A percentile compares a stretch with the other conserved stretches of the same genome.
phyloP scores from a whole-genome alignment of 2,113 vertebrate genomes.

The Talpa occidentalis region DNA sequence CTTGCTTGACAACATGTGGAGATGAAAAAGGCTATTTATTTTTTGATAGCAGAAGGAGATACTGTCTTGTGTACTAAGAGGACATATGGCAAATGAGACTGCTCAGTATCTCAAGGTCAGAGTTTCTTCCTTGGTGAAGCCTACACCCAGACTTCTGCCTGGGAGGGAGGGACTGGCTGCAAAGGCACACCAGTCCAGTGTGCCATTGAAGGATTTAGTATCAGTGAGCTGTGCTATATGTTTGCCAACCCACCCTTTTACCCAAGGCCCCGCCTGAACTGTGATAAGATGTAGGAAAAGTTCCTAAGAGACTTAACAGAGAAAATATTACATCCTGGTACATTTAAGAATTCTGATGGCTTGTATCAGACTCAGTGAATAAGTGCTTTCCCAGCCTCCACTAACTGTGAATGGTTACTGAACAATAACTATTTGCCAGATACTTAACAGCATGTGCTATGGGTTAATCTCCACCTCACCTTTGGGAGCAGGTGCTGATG shows the following conservation, averaged over 20 bases:
- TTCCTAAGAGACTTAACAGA: neutral
- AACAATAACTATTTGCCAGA: constrained; percentile 33
- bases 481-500: neutral
- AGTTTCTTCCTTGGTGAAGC: neutral
- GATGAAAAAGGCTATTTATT: neutral
- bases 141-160: no score
- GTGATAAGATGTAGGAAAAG: neutral
- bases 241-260: constrained; percentile 37
- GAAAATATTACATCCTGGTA: neutral
- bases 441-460: neutral
- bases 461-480: neutral
- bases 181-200: neutral
- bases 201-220: neutral
- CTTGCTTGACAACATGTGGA: neutral
- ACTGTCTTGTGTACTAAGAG: neutral
- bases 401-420: neutral
- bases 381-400: neutral
- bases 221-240: neutral
- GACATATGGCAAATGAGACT: constrained; percentile 46
- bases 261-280: neutral
- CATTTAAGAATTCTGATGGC: neutral
- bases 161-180: neutral
- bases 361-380: neutral
- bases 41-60: neutral
- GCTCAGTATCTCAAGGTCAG: neutral